phyloP scores from a whole-genome alignment of 64 coral and sea anemone species.

The Platygyra sinensis region DNA sequence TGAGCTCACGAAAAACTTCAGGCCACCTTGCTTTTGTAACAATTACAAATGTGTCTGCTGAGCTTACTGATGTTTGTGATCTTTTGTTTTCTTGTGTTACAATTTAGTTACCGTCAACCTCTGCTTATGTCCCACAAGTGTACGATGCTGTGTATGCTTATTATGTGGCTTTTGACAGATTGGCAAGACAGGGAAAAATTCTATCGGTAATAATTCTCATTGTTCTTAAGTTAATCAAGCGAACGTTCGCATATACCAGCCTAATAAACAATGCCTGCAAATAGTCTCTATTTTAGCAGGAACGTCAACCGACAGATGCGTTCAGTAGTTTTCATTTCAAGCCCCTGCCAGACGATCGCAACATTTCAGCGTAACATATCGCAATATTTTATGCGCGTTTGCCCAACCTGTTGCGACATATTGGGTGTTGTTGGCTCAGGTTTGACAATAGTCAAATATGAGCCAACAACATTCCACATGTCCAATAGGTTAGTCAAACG shows the following conservation, averaged over 20 bases:
- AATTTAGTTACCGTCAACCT: conserved; percentile 56
- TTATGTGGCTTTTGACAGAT: conserved; percentile 83
- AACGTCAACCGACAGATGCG: no score
- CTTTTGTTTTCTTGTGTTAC: not conserved
- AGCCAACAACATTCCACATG: no score
- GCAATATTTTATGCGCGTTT: no score
- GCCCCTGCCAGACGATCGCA: no score
- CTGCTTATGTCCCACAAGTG: conserved; percentile 91
- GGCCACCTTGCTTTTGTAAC: not conserved
- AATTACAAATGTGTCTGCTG: not conserved
- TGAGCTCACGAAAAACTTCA: not conserved
- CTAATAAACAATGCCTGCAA: no score
- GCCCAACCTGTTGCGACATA: no score
- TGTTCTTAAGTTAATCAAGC: not conserved
- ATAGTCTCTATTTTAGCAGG: no score
- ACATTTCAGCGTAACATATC: no score
- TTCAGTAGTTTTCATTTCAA: no score
- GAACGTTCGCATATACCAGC: not conserved
- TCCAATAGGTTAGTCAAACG: no score
- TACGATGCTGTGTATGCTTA: conserved; percentile 97
- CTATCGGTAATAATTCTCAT: conserved; percentile 46
- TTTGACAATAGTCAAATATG: no score
- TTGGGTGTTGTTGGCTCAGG: no score
- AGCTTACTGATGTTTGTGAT: not conserved
- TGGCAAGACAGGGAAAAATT: conserved; percentile 86